Evolutionary conservation across 2,797 vertebrate genomes (phyloP), one percentile per base, ranked within the genome.

Genomic region (Bufotes viridis): DNA sequence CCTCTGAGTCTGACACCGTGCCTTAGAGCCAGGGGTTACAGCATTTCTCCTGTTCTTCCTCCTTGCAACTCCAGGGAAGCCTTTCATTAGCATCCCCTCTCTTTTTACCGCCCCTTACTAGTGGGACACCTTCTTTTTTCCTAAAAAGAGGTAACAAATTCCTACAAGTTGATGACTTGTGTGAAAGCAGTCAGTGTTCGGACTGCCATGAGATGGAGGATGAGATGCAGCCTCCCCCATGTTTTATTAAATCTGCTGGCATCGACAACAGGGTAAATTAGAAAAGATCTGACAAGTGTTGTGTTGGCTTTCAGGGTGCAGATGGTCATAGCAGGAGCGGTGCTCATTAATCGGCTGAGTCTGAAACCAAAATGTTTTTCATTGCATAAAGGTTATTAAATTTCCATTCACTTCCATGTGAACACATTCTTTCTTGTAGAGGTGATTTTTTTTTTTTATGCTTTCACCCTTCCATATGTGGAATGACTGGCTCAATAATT

Each of bases 371-470:
- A 75, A 85, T 85, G 69, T 24, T 88, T 88, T 58, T 88, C 76
- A 85, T 85, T 88, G 65, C 87, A 80, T 65, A 26, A 81, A 78
- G 57, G 70, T 81, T 85, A 88, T 85, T 88, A 81, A 75, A 61
- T 85, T 88, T 88, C 82, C 82, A 85, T 22, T 84, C 82, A 22
- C 29, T 29, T 74, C 75, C 24, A 72, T 81, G 69, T 80, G 87
- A 84, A 81, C 76, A 80, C n/a, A 74, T 76, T 58, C 24, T 34
- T 88, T 81, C 57, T 51, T 74, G 75, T 53, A 61, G 57, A 53
- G 26, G 7, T 22, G 22, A 60, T 60, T 60, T 60, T 58, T 70
- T 53, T 34, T 42, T 88, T 29, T 55, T 67, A 12, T 60, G 58
- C 55, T 60, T 61, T 74, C 83, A 75, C 82, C 69, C 85, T 55